Conservation (phyloP, 1,140 invertebrate species). For the Heliconius hewitsoni region DNA sequence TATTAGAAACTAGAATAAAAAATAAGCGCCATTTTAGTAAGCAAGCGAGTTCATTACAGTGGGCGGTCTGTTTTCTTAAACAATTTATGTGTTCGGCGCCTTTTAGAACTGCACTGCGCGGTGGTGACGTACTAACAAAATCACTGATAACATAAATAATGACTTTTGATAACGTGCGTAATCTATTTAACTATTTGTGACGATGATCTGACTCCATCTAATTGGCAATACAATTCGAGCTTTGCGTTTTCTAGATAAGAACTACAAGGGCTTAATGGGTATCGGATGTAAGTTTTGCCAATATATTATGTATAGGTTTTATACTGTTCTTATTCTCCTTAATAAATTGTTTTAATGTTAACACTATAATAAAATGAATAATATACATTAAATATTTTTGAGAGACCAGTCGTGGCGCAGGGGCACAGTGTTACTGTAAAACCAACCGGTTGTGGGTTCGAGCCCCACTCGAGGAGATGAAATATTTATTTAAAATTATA, state of each 20-base stretch:
- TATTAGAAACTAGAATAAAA: neutral
- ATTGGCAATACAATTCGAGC: conserved; percentile 57
- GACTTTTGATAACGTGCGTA: conserved; percentile 58
- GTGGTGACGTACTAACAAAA: conserved; percentile 61
- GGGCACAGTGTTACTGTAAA: too few species aligned
- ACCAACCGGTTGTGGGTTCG: too few species aligned
- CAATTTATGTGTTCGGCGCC: conserved; percentile 70
- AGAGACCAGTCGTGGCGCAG: too few species aligned
- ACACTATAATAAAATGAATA: neutral
- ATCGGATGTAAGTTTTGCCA: conserved; percentile 21
- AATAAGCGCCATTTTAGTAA: conserved; percentile 48
- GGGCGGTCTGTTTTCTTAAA: conserved; percentile 67
- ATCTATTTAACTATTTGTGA: conserved; percentile 64
- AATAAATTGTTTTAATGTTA: too few species aligned
- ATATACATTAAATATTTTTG: too few species aligned
- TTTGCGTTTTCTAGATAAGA: conserved; percentile 40
- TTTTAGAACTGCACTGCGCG: conserved; percentile 53
- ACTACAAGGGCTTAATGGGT: conserved; percentile 29
- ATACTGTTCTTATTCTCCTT: neutral
- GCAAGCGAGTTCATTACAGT: conserved; percentile 37
- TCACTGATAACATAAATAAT: conserved; percentile 71
- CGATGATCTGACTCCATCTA: conserved; percentile 66
- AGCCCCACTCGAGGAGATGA: too few species aligned
- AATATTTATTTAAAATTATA: too few species aligned
- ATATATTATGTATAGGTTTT: neutral